phyloP scores from a whole-genome alignment of 1,140 invertebrate species.

The Trissolcus basalis region DNA sequence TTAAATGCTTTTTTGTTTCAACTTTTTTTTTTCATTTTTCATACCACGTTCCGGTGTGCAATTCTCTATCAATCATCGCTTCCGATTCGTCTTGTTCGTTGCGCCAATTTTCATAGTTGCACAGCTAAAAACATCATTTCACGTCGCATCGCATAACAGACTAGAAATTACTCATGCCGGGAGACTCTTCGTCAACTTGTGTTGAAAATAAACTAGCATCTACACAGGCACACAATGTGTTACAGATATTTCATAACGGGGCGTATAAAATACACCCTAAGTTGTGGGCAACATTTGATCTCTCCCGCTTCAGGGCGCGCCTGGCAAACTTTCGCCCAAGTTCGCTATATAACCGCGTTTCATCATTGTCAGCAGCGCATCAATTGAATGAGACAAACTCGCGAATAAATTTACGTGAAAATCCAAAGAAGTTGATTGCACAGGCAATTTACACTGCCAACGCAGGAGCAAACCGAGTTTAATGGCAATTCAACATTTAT shows the following conservation, averaged over 20 bases:
- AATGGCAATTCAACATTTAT: constrained; percentile 8
- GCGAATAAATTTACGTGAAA: constrained; percentile 40
- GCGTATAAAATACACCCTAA: constrained; percentile 48
- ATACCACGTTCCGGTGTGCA: background rate
- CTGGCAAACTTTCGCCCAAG: constrained; percentile 37
- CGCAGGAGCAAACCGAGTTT: background rate
- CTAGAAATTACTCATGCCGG: constrained; percentile 35
- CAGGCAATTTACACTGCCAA: constrained; percentile 15
- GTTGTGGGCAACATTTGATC: constrained; percentile 52
- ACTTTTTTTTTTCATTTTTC: too few species aligned
- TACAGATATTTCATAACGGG: constrained; percentile 49
- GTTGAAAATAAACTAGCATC: constrained; percentile 39
- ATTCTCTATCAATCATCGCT: constrained; percentile 24
- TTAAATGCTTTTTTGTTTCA: constrained; percentile 3
- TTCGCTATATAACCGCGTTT: constrained; percentile 48
- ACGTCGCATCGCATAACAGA: constrained; percentile 21
- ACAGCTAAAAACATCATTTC: constrained; percentile 34
- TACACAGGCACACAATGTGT: constrained; percentile 22
- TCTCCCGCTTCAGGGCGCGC: too few species aligned
- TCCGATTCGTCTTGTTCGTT: background rate
- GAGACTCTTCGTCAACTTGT: constrained; percentile 20
- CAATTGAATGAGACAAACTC: constrained; percentile 53
- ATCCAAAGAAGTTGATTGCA: constrained; percentile 19
- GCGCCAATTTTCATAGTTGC: constrained; percentile 17
- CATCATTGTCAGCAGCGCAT: constrained; percentile 47